Percentiles rank a stretch among this genome's conserved stretches.
Evolutionary conservation across 30 jellyfish, hydroid and myxozoan genomes (phyloP).

Genomic region (Mastigias papua): DNA sequence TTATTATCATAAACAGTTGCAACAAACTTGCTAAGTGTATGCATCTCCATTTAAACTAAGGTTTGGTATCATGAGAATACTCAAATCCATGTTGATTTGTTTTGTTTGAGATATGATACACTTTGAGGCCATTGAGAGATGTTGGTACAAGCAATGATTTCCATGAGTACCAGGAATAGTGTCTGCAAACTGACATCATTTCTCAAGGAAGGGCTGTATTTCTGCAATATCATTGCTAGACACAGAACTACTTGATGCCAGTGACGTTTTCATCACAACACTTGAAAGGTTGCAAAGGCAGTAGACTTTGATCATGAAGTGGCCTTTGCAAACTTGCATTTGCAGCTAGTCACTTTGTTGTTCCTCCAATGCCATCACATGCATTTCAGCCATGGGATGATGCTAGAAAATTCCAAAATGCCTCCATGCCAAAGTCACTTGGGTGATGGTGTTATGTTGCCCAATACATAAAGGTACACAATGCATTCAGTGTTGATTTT

Average conservation of each 20-base stretch:
- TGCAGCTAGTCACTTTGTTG: conserved; percentile 7
- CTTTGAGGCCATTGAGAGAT: neutral
- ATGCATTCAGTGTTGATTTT: too few species aligned
- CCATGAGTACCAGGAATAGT: neutral
- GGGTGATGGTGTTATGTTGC: neutral
- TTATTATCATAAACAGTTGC: too few species aligned
- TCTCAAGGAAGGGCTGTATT: neutral
- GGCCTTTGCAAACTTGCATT: conserved; percentile 27
- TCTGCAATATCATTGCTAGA: neutral
- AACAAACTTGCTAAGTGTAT: too few species aligned
- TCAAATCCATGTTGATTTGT: neutral
- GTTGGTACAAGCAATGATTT: neutral
- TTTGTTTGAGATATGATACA: neutral
- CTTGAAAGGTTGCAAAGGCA: neutral
- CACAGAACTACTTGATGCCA: neutral
- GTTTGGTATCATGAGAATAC: neutral
- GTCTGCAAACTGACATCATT: neutral
- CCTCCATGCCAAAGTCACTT: neutral
- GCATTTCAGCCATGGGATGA: neutral
- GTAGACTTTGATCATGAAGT: conserved; percentile 6
- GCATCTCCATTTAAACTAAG: too few species aligned
- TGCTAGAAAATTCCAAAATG: neutral
- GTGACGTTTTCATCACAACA: neutral
- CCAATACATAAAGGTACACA: too few species aligned
- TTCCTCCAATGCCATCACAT: conserved; percentile 15